These are phyloP conservation scores for Chrysina gloriosa DNA, from an alignment of 2,888 invertebrate genomes.

Conservation along the genomic window DNA sequence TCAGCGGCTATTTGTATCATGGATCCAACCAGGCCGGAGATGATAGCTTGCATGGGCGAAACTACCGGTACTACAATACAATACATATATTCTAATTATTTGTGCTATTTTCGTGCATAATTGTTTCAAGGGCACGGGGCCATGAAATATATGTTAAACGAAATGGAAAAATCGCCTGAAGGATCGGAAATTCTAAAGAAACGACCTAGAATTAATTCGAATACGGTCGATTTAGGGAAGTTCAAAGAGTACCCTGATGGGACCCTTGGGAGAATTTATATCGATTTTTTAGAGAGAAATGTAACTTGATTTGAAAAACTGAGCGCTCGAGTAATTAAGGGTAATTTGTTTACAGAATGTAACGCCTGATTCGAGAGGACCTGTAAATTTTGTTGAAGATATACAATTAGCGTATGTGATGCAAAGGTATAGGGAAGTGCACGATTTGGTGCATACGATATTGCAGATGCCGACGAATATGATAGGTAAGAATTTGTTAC, in stretches of 20 bases:
- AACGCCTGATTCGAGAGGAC: slow-evolving; percentile 89
- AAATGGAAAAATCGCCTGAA: slow-evolving; percentile 83
- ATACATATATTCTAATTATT: not conserved
- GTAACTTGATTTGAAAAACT: slow-evolving; percentile 61
- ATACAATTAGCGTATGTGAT: slow-evolving; percentile 93
- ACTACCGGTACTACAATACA: slow-evolving; percentile 76
- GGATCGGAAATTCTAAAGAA: slow-evolving; percentile 81
- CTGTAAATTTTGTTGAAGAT: slow-evolving; percentile 93
- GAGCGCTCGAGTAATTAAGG: not conserved
- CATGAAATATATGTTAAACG: slow-evolving; percentile 75
- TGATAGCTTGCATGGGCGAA: slow-evolving; percentile 96
- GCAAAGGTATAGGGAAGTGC: slow-evolving; percentile 96
- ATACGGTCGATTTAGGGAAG: slow-evolving; percentile 79
- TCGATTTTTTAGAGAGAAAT: slow-evolving; percentile 84
- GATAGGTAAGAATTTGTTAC: slow-evolving; percentile 72
- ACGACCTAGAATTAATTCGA: slow-evolving; percentile 88
- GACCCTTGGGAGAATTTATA: slow-evolving; percentile 89
- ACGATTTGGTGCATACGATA: slow-evolving; percentile 93
- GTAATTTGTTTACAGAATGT: slow-evolving; percentile 72
- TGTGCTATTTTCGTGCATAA: not conserved
- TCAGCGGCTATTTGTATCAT: slow-evolving; percentile 86
- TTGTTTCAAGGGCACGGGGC: slow-evolving; percentile 71
- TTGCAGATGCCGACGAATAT: slow-evolving; percentile 95
- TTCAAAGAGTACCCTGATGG: slow-evolving; percentile 79
- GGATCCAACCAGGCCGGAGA: slow-evolving; percentile 87